Conservation (phyloP, 2,888 invertebrate species). For the Cephus pygmeus region DNA sequence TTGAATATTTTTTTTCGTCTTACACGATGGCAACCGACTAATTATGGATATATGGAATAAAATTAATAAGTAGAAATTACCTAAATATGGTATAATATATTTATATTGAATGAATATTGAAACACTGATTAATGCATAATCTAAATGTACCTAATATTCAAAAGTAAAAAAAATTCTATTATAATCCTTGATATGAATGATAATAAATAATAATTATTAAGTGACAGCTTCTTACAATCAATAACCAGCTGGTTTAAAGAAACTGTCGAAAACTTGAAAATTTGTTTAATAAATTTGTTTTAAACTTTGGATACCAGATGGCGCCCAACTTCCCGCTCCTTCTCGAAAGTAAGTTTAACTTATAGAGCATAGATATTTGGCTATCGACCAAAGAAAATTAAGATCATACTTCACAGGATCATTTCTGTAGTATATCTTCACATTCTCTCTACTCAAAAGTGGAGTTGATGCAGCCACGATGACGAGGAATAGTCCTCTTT, state of each 20-base stretch:
- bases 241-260: neutral
- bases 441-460: slow-evolving; percentile 68
- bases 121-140: neutral
- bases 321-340: neutral
- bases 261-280: neutral
- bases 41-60: neutral
- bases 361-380: neutral
- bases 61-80: neutral
- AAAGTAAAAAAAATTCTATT: neutral
- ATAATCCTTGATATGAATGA: neutral
- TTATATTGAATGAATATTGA: neutral
- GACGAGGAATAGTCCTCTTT: slow-evolving; percentile 70
- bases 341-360: neutral
- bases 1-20: neutral
- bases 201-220: neutral
- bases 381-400: slow-evolving; percentile 22
- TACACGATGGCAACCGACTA: neutral
- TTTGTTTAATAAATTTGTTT: neutral
- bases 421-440: slow-evolving; percentile 76
- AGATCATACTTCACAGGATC: slow-evolving; percentile 73
- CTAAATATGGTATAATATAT: neutral
- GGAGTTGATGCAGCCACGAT: slow-evolving; percentile 70
- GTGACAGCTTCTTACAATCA: neutral
- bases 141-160: neutral
- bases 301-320: neutral